These are phyloP conservation scores for Psilopsiagon aurifrons DNA, from an alignment of 2,113 vertebrate genomes.

Conservation along the genomic window DNA sequence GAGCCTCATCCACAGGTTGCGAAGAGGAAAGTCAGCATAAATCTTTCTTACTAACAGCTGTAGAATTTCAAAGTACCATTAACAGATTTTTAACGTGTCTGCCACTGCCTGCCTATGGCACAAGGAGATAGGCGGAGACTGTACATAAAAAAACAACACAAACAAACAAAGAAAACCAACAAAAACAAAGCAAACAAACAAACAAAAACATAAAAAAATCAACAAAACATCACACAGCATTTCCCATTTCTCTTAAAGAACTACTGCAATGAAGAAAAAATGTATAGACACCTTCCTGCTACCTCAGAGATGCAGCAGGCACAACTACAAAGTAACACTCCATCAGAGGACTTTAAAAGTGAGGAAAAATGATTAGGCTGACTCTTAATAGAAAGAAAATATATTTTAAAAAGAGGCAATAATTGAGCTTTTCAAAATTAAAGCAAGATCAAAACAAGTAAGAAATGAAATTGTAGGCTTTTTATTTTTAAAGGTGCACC, in stretches of 20 bases:
- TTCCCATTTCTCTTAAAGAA: not conserved
- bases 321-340: not conserved
- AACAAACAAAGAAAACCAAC: too few species aligned
- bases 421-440: not conserved
- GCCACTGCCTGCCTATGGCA: not conserved
- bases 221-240: not conserved
- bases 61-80: not conserved
- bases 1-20: not conserved
- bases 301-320: not conserved
- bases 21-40: not conserved
- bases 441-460: constrained; percentile 20
- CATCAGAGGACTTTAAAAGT: not conserved
- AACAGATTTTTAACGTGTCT: not conserved
- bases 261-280: not conserved
- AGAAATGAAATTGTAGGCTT: not conserved
- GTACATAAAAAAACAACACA: not conserved
- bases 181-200: not conserved
- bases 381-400: not conserved
- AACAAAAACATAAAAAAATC: not conserved
- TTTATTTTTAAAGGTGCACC: not conserved
- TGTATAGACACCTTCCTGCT: not conserved
- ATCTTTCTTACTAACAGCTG: not conserved
- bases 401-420: not conserved
- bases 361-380: not conserved
- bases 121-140: not conserved